These are phyloP conservation scores for Lycaena phlaeas DNA, from an alignment of 2,888 invertebrate species.

Conservation along the genomic window DNA sequence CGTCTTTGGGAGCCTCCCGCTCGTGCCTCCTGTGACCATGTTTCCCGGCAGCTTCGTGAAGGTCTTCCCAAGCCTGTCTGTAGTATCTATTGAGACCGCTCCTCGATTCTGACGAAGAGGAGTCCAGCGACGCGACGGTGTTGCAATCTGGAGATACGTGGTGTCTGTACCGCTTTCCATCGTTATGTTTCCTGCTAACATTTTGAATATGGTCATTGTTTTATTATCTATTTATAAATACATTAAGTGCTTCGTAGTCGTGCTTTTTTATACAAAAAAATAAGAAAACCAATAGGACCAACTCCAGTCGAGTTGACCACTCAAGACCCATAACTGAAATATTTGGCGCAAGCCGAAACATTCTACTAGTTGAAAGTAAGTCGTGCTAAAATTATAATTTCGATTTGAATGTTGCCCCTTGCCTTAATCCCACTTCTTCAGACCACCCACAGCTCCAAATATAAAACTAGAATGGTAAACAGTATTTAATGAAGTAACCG, in stretches of 20 bases:
- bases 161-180: slow-evolving; percentile 90
- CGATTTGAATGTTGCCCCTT: too few species aligned
- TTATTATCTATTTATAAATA: background rate
- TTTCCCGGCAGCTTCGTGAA: slow-evolving; percentile 85
- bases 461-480: too few species aligned
- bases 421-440: too few species aligned
- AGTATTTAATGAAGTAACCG: too few species aligned
- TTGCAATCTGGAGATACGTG: slow-evolving; percentile 92
- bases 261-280: too few species aligned
- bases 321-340: too few species aligned
- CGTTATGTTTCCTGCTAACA: slow-evolving; percentile 66
- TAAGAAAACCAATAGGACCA: too few species aligned
- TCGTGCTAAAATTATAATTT: too few species aligned
- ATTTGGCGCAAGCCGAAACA: too few species aligned
- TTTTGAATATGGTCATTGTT: background rate
- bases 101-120: slow-evolving; percentile 88
- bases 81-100: slow-evolving; percentile 90
- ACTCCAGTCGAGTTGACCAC: too few species aligned
- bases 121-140: slow-evolving; percentile 91
- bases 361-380: too few species aligned
- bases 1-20: slow-evolving; percentile 77
- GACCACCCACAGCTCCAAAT: too few species aligned
- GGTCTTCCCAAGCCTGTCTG: slow-evolving; percentile 93
- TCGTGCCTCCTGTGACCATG: slow-evolving; percentile 49
- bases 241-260: background rate